These are phyloP conservation scores for Prionace glauca DNA, from an alignment of 2,797 vertebrate species.

Conservation along the genomic window DNA sequence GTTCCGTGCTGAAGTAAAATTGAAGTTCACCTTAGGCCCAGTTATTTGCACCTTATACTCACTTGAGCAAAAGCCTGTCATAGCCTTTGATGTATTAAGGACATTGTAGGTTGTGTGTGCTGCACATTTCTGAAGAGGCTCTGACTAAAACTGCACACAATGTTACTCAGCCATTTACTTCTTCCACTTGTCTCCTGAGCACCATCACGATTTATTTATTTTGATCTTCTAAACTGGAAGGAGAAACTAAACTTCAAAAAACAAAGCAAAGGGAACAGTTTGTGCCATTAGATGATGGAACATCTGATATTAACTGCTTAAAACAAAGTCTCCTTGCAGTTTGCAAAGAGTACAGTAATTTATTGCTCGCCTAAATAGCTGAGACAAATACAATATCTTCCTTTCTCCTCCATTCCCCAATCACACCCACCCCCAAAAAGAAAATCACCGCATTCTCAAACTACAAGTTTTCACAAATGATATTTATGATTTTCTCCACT, in stretches of 20 bases:
- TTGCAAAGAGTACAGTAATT: neutral
- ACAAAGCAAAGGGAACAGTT: neutral
- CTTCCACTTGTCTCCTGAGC: slow-evolving; percentile 9
- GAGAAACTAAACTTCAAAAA: neutral
- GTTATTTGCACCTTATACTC: neutral
- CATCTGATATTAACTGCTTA: neutral
- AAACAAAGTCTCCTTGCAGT: neutral
- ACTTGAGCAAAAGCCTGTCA: neutral
- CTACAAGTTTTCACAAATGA: neutral
- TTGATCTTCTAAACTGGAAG: neutral
- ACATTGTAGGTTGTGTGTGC: neutral
- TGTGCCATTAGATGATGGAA: neutral
- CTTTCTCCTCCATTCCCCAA: neutral
- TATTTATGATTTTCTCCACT: neutral
- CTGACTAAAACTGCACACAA: neutral
- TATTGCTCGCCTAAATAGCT: neutral
- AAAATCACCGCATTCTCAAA: neutral
- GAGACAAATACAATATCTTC: neutral
- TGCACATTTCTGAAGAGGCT: neutral
- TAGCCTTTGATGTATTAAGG: neutral
- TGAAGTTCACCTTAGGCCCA: neutral
- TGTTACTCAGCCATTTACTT: neutral
- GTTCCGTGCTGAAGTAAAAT: neutral
- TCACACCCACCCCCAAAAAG: neutral
- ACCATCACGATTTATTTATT: neutral